A percentile compares a stretch with the other conserved stretches of the same genome.
Conservation (phyloP, 2,888 invertebrate genomes). For the Chymomyza amoena region DNA sequence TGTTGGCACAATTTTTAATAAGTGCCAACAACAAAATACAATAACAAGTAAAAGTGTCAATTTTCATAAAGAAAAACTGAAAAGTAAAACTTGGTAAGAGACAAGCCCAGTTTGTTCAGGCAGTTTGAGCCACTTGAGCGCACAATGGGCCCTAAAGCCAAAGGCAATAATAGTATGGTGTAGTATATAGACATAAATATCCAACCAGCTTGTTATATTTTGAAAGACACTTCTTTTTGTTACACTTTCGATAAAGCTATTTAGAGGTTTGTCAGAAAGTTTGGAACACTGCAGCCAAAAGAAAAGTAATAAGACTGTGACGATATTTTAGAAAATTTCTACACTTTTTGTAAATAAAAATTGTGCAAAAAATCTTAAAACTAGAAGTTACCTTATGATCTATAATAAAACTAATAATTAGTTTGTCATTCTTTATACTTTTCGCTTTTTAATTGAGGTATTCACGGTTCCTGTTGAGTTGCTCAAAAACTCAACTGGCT, state of each 20-base stretch:
- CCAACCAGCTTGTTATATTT: background rate
- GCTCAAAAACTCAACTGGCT: no score
- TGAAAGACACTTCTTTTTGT: background rate
- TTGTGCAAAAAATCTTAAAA: no score
- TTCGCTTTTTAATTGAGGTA: no score
- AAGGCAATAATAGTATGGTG: background rate
- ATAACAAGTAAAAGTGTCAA: conserved; percentile 53
- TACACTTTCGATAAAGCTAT: background rate
- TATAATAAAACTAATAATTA: no score
- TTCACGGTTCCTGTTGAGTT: no score
- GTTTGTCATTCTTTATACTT: no score
- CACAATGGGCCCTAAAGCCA: background rate
- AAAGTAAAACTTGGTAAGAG: background rate
- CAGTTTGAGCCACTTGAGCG: no score
- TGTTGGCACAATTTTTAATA: conserved; percentile 66
- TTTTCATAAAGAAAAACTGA: conserved; percentile 46
- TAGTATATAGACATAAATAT: background rate
- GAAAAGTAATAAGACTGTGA: no score
- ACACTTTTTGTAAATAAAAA: no score
- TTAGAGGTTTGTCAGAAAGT: background rate
- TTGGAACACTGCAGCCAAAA: no score
- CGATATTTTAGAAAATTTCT: no score
- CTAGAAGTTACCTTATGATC: no score
- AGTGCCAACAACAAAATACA: conserved; percentile 28
- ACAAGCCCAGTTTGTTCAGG: background rate